These are phyloP conservation scores for Tupiocoris notatus DNA, from an alignment of 2,888 invertebrate species.

Conservation along the genomic window DNA sequence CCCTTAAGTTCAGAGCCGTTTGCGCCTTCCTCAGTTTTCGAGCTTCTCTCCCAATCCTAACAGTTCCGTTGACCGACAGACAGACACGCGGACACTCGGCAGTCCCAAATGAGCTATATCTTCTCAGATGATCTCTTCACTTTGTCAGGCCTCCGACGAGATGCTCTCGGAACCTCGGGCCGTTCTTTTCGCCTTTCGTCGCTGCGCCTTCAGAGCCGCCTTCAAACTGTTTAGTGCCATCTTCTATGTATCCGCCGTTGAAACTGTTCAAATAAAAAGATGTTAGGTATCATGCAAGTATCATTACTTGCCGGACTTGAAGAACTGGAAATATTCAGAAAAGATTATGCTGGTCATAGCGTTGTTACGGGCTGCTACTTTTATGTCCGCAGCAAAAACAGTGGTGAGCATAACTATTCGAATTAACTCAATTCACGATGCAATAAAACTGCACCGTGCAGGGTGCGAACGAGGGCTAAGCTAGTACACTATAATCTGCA, in stretches of 20 bases:
- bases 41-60: neutral
- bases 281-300: neutral
- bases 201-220: neutral
- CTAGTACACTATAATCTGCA: too few species aligned
- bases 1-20: conserved; percentile 11
- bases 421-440: too few species aligned
- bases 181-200: neutral
- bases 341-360: too few species aligned
- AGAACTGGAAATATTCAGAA: too few species aligned
- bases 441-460: too few species aligned
- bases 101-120: neutral
- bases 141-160: neutral
- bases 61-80: neutral
- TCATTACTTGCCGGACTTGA: neutral
- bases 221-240: neutral
- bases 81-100: neutral
- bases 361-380: too few species aligned
- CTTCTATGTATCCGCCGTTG: neutral
- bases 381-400: too few species aligned
- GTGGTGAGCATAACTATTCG: too few species aligned
- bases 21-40: neutral
- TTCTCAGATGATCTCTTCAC: neutral
- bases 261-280: too few species aligned
- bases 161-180: neutral
- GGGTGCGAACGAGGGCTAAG: too few species aligned